Base-by-base conservation (phyloP, 2,888 invertebrate species). In the Polydrusus cervinus region DNA sequence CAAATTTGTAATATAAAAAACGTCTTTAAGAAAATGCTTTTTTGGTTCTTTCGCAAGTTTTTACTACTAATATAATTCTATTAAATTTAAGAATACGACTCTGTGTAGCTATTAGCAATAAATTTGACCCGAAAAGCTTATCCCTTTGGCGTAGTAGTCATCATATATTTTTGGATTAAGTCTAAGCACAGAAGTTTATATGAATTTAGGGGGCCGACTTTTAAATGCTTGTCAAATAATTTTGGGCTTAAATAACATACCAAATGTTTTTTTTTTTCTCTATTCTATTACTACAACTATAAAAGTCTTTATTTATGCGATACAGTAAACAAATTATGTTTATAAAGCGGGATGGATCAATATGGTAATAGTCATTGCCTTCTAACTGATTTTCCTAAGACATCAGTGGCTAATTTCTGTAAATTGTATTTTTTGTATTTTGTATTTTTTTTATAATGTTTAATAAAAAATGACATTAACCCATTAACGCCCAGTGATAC, bases 91-190 rank as follows among this genome's bases (percentile, higher is more conserved):
- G 30, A 38, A 61, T 34, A 16, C 76, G 69, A 30, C 20, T 68
- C 76, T 76, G 76, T 45, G 6, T 18, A 60, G 65, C 73, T 69
- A 76, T 73, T 73, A 76, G 73, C 70, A 65, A 73, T 76, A 76
- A 76, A 76, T 76, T 65, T 61, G 43, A 65, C 71, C 75, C 65
- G 43, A 73, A 75, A 76, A 45, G 76, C 76, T 76, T 76, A 72
- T 72, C 68, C 66, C 76, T 62, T 64, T 69, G 76, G 66, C 66
- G 61, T 68, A 72, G 72, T 72, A 69, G 75, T 72, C 73, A 65
- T 76, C 76, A 66, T 76, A 76, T 76, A 72, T 76, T 73, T 73
- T 49, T 73, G 76, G 76, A 76, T 76, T 76, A 72, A 76, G 61
- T 73, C 43, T 70, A 70, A 73, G 70, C 76, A 73, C 61, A 70